Conservation (phyloP, 2,888 invertebrate species). For the Coremacera marginata region DNA sequence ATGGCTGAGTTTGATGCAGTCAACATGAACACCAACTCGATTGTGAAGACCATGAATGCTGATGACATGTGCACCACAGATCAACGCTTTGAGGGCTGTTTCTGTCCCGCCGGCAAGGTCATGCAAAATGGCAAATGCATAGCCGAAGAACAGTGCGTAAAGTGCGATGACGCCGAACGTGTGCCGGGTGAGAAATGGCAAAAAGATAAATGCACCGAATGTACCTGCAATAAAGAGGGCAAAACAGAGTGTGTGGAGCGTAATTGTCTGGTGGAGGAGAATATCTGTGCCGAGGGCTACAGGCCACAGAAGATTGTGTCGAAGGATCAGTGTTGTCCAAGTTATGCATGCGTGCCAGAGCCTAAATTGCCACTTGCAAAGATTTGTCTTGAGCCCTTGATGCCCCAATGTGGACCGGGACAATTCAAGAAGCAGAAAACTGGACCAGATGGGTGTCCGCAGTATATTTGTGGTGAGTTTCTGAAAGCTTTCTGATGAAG, state of each 20-base stretch:
- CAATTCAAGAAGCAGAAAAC: conserved; percentile 79
- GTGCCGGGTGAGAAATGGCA: conserved; percentile 76
- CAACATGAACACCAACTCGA: conserved; percentile 57
- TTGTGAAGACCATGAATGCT: conserved; percentile 56
- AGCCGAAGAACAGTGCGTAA: conserved; percentile 75
- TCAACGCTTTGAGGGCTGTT: conserved; percentile 81
- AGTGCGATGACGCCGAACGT: conserved; percentile 81
- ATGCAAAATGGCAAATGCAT: conserved; percentile 81
- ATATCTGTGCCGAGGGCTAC: conserved; percentile 75
- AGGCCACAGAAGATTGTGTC: conserved; percentile 71
- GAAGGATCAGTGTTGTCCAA: conserved; percentile 77
- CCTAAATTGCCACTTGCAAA: conserved; percentile 69
- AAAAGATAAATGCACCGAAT: conserved; percentile 79
- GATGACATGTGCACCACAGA: conserved; percentile 69
- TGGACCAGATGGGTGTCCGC: conserved; percentile 77
- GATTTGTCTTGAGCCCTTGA: conserved; percentile 76
- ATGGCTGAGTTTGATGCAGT: conserved; percentile 60
- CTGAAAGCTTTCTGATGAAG: neutral
- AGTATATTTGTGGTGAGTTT: conserved; percentile 79
- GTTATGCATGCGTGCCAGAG: conserved; percentile 76
- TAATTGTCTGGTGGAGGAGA: conserved; percentile 72
- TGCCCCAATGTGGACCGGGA: conserved; percentile 78
- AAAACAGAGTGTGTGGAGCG: conserved; percentile 76
- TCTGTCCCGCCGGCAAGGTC: conserved; percentile 83
- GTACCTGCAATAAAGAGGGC: conserved; percentile 75